Evolutionary conservation across 2,113 vertebrate genomes (phyloP), one percentile per base, ranked within the genome.

Genomic region (Odocoileus hemionus): DNA sequence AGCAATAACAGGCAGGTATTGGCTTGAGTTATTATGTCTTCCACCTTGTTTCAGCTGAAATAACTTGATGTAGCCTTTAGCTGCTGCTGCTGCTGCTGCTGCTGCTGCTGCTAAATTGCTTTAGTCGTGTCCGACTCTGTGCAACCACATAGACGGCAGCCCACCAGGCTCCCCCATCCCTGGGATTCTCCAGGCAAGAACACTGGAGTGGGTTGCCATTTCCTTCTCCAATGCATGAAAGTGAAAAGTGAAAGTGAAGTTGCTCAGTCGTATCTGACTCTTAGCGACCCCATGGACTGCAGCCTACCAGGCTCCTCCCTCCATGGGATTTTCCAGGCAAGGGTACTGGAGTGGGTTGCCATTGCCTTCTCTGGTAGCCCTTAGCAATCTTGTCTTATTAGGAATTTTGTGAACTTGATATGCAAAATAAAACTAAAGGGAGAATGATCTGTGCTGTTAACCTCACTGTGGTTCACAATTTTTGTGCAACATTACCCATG

Each of bases 391-490:
- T 80, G 87, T 67, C 86, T 84, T 64, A 60, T 47, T 95, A 90
- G 67, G 26, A 95, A 96, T 94, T 95, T 92, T 80, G 28, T 87
- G 61, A 96, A 92, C 76, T 83, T 91, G 45, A 92, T 94, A 64
- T 97, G 39, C 74, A 89, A 92, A 95, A 94, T 60, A 95, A 96
- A 97, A 39, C 36, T 82, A 17, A 92, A 93, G 13, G n/a, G 78
- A 94, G 82, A 45, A 60, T 39, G 12, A 74, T 86, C 90, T 97
- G 43, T 6, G 52, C 16, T 43, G 14, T 43, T 92, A n/a, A 74
- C 67, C 52, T 91, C 55, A 70, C 13, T 17, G 16, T 74, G 17
- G 30, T 50, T 25, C 57, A 84, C 52, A 52, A 23, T 39, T 95
- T 89, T 33, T 64, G n/a, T 86, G 43, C 67, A 67, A 26, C 50